Percentiles rank a stretch among this genome's conserved stretches.
These are phyloP conservation scores for Pseudorhiza aurosa DNA, from an alignment of 30 jellyfish, hydroid and myxozoan genomes.

Conservation along the genomic window DNA sequence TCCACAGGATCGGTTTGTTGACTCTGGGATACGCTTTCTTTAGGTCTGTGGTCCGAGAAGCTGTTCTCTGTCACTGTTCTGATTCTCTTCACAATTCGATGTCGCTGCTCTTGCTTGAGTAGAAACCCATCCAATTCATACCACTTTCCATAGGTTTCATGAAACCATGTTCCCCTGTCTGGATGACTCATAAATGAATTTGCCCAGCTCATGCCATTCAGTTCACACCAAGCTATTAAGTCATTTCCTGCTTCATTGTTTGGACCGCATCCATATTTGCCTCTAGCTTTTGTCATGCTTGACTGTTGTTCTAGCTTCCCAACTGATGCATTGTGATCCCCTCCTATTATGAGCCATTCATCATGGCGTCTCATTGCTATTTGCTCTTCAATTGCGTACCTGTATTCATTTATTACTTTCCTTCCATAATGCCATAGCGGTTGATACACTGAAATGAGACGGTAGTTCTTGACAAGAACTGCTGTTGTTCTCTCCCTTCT, in stretches of 20 bases:
- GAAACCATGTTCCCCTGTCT: slow-evolving; percentile 13
- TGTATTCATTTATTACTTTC: background rate
- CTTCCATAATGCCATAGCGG: background rate
- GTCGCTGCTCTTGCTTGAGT: background rate
- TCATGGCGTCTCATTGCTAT: slow-evolving; percentile 14
- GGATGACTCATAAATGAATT: slow-evolving; percentile 1
- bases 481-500: background rate
- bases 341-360: slow-evolving; percentile 3
- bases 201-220: slow-evolving; percentile 6
- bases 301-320: background rate
- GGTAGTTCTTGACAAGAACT: slow-evolving; percentile 8
- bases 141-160: background rate
- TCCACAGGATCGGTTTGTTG: no score
- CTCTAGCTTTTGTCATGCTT: background rate
- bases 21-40: no score
- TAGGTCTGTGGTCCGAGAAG: background rate
- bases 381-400: background rate
- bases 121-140: background rate
- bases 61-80: background rate
- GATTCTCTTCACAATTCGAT: background rate
- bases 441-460: slow-evolving; percentile 6
- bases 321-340: background rate
- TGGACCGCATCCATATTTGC: slow-evolving; percentile 8
- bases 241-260: slow-evolving; percentile 1
- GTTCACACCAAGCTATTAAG: background rate